phyloP scores from a whole-genome alignment of 2,113 vertebrate species.

The Pholis gunnellus region DNA sequence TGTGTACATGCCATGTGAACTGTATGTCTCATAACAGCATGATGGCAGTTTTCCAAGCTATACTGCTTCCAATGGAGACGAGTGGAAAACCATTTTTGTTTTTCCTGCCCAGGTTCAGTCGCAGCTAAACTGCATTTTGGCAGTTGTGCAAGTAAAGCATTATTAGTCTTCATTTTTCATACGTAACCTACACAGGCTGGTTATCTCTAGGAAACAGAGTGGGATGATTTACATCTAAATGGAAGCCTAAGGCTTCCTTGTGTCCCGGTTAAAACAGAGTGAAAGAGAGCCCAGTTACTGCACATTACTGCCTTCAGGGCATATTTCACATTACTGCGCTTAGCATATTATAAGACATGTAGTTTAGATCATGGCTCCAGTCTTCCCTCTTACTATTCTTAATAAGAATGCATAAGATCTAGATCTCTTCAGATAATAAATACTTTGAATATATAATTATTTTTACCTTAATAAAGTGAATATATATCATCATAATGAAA shows the following conservation, averaged over 20 bases:
- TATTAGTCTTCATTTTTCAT: conserved; percentile 13
- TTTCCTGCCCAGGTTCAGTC: conserved; percentile 5
- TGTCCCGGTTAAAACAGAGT: conserved; percentile 30
- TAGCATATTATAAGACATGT: background rate
- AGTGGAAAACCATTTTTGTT: background rate
- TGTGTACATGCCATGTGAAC: conserved; percentile 18
- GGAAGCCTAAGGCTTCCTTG: background rate
- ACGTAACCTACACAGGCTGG: conserved; percentile 1
- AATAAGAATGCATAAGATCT: background rate
- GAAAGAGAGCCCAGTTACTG: background rate
- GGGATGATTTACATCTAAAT: conserved; percentile 20
- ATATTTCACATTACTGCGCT: background rate
- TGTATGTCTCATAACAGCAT: conserved; percentile 18
- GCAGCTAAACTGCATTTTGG: conserved; percentile 22
- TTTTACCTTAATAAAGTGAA: background rate
- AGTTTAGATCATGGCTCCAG: background rate
- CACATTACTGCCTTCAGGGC: background rate
- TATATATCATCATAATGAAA: background rate
- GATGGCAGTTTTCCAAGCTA: conserved; percentile 16
- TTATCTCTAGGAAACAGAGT: conserved; percentile 64
- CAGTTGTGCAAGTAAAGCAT: conserved; percentile 28
- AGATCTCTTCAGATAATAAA: background rate
- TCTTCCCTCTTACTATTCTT: background rate
- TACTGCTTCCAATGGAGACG: background rate
- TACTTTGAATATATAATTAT: background rate